These are phyloP conservation scores for Halocynthia aurantium DNA, from an alignment of 23 tunicate species.

Conservation along the genomic window DNA sequence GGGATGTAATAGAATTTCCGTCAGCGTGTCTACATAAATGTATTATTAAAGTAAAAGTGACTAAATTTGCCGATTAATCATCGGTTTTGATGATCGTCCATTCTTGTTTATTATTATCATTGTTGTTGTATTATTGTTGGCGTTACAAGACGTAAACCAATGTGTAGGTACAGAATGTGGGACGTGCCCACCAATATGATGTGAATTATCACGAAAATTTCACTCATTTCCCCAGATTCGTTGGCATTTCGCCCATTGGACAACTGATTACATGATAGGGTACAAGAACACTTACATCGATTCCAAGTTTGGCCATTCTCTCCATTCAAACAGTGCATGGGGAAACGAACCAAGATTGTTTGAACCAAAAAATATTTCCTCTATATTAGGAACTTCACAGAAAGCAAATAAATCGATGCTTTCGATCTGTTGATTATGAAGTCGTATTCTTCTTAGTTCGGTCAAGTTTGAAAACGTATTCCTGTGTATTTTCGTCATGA, in stretches of 20 bases:
- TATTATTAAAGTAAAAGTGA: neutral
- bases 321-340: conserved; percentile 30
- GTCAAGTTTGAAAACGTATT: conserved; percentile 5
- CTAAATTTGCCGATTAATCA: too few species aligned
- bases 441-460: conserved; percentile 8
- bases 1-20: conserved; percentile 20
- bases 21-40: conserved; percentile 17
- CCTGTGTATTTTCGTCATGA: conserved; percentile 13
- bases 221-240: neutral
- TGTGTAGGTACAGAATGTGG: too few species aligned
- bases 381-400: conserved; percentile 7
- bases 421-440: conserved; percentile 27
- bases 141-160: too few species aligned
- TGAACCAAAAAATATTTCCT: conserved; percentile 13
- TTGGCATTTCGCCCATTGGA: too few species aligned
- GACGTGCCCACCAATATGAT: neutral
- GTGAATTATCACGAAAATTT: too few species aligned
- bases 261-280: too few species aligned
- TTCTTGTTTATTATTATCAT: neutral
- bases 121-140: neutral
- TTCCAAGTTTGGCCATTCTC: conserved; percentile 14
- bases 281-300: conserved; percentile 9
- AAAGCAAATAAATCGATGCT: conserved; percentile 27
- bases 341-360: conserved; percentile 19
- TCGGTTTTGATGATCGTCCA: too few species aligned